Evolutionary conservation across 2,888 invertebrate genomes (phyloP), one percentile per base, ranked within the genome.

Genomic region (Cantharis lateralis): DNA sequence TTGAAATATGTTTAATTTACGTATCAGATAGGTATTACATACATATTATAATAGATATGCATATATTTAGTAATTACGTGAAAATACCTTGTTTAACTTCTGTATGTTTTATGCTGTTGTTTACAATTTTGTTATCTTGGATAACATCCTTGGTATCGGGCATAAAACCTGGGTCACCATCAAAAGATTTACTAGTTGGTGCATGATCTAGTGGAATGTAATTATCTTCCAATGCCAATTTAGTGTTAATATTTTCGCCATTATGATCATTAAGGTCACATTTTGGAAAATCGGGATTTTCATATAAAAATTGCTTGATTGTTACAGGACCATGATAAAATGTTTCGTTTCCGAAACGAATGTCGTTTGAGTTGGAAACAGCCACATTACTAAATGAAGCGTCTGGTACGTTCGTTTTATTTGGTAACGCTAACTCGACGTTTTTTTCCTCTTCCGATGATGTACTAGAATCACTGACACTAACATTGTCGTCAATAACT

Each of bases 281-380:
- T 18, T 75, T 68, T 7, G 48, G 13, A 28, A 69, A 20, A 24
- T 76, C 26, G 10, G 77, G 70, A 72, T 82, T 83, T 10, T 82
- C 82, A 79, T 93, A 91, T 74, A 94, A 89, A 80, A 94, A 90
- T 85, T 94, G 94, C 84, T 94, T 94, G 81, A 95, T 94, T 32
- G 93, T 93, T 15, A 95, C 94, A 68, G 94, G 94, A 7, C 95
- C 95, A 84, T 94, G 93, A 84, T 94, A 94, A 83, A 93, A 92
- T 5, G 93, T 93, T 83, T 93, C 94, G 82, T 94, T 93, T 0
- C 95, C 95, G 82, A 95, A 92, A 80, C 94, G 93, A 2, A 95
- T 92, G 85, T 94, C 93, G 24, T 91, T 91, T 0, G 94, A 94
- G 82, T 93, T 92, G 28, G 89, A 90, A 1, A 95, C 91, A 18